Conservation (phyloP, 2,888 invertebrate genomes). For the Tridacna crocea region DNA sequence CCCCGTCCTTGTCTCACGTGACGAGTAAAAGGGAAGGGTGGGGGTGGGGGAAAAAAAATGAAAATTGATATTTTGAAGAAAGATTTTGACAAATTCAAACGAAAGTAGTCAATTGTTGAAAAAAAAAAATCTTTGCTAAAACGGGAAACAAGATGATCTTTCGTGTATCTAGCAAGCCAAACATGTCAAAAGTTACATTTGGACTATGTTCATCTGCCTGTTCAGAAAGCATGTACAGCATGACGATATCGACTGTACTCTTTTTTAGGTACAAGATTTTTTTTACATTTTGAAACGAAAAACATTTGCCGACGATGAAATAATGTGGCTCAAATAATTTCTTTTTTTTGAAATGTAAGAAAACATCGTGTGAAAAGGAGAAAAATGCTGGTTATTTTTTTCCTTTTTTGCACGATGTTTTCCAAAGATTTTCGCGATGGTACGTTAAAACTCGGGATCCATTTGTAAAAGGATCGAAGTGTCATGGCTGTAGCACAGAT, state of each 20-base stretch:
- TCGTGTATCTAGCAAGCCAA: no score
- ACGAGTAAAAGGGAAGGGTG: no score
- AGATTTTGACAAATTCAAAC: no score
- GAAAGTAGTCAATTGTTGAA: no score
- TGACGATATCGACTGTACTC: no score
- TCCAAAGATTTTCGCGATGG: not conserved
- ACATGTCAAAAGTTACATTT: no score
- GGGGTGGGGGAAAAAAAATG: no score
- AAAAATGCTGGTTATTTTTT: not conserved
- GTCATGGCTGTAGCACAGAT: constrained; percentile 11
- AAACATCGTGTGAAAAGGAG: not conserved
- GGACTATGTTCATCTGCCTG: not conserved
- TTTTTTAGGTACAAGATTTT: no score
- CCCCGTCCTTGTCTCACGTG: not conserved
- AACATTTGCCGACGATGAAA: no score
- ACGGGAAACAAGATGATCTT: no score
- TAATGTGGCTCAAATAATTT: not conserved
- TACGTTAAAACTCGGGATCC: not conserved
- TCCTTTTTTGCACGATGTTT: not conserved
- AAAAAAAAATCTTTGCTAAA: no score
- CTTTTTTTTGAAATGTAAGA: not conserved
- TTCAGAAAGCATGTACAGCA: not conserved
- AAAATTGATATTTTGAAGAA: no score
- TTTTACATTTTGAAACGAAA: not conserved
- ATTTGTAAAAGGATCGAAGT: not conserved